phyloP scores from a whole-genome alignment of 2,888 invertebrate species.

The Sphaerophoria taeniata region DNA sequence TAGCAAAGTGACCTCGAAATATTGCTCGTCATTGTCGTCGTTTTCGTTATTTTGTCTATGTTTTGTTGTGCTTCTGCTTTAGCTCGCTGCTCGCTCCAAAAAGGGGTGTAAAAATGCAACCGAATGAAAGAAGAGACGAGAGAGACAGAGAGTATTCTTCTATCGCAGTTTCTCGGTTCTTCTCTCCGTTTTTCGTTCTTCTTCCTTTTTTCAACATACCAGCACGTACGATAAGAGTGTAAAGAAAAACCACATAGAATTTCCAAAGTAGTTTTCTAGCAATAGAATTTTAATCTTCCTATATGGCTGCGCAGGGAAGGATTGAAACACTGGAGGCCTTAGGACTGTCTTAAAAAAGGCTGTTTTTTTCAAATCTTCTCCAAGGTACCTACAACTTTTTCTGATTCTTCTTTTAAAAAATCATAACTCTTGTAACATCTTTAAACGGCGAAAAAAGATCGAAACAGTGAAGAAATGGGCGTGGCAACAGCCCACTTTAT shows the following conservation, averaged over 20 bases:
- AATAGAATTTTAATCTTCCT: constrained; percentile 49
- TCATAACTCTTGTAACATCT: too few species aligned
- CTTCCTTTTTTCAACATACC: constrained; percentile 19
- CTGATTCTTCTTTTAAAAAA: too few species aligned
- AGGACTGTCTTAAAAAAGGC: too few species aligned
- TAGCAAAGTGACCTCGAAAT: constrained; percentile 36
- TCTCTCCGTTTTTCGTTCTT: not conserved
- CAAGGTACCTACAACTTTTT: too few species aligned
- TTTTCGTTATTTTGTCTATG: not conserved
- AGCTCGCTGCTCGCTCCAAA: constrained; percentile 54
- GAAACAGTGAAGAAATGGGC: too few species aligned
- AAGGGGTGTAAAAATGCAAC: constrained; percentile 71
- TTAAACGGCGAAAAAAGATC: too few species aligned
- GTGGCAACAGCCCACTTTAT: too few species aligned
- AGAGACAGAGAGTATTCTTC: constrained; percentile 21
- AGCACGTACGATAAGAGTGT: constrained; percentile 37
- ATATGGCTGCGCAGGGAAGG: not conserved
- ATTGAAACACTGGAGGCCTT: not conserved
- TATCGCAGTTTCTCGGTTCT: not conserved
- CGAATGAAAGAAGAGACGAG: constrained; percentile 48
- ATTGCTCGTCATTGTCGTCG: not conserved
- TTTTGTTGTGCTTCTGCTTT: constrained; percentile 30
- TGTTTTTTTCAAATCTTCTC: not conserved
- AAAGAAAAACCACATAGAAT: constrained; percentile 35
- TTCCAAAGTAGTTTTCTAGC: constrained; percentile 58